Percentiles rank a stretch among this genome's conserved stretches.
phyloP scores from a whole-genome alignment of 2,888 invertebrate species.

The Agonopterix alstromeriana region DNA sequence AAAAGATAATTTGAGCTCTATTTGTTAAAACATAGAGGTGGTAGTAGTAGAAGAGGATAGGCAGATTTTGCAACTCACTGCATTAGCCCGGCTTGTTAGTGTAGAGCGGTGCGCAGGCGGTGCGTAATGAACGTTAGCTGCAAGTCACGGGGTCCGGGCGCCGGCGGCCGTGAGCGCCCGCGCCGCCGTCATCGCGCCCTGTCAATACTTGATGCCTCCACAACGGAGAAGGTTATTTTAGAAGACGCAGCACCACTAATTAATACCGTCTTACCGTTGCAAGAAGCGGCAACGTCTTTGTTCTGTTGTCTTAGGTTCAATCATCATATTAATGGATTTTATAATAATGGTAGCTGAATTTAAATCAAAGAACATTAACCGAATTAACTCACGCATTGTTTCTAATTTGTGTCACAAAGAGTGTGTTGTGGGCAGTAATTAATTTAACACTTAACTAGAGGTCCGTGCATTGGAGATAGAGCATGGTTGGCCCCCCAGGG shows the following conservation, averaged over 20 bases:
- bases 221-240: conserved; percentile 69
- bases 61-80: conserved; percentile 71
- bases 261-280: conserved; percentile 53
- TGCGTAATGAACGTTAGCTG: conserved; percentile 64
- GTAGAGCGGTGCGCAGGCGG: conserved; percentile 33
- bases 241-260: conserved; percentile 68
- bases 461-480: conserved; percentile 22
- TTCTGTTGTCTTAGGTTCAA: conserved; percentile 40
- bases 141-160: conserved; percentile 67
- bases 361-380: not conserved
- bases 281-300: conserved; percentile 56
- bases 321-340: not conserved
- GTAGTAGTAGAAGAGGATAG: conserved; percentile 11
- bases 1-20: conserved; percentile 3
- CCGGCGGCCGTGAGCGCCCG: conserved; percentile 48
- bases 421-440: conserved; percentile 43
- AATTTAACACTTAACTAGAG: conserved; percentile 57
- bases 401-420: conserved; percentile 18
- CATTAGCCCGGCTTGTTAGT: conserved; percentile 74
- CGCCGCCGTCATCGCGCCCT: conserved; percentile 55
- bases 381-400: conserved; percentile 5
- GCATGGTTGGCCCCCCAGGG: conserved; percentile 19
- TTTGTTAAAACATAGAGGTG: not conserved
- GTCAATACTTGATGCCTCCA: conserved; percentile 65
- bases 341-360: not conserved